Percentiles rank a stretch among this genome's conserved stretches.
phyloP scores from a whole-genome alignment of 2,113 vertebrate species.

The Talpa occidentalis region DNA sequence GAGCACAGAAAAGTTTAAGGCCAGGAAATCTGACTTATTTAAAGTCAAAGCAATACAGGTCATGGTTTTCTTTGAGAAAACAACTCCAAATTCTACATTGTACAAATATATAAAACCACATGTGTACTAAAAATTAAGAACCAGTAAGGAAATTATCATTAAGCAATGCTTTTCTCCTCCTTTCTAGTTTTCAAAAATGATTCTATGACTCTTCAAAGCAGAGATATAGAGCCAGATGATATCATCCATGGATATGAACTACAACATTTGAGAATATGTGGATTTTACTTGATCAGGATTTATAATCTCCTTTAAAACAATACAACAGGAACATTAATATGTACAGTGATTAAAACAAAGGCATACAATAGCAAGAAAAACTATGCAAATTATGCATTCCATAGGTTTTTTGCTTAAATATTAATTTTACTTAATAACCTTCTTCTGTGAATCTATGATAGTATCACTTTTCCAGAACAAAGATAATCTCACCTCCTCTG shows the following conservation, averaged over 20 bases:
- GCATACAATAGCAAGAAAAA: neutral
- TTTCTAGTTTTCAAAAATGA: conserved; percentile 51
- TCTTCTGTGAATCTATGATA: neutral
- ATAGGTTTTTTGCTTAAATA: conserved; percentile 65
- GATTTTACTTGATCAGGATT: neutral
- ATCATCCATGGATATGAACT: neutral
- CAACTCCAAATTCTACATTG: neutral
- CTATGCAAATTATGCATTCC: neutral
- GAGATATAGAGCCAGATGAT: conserved; percentile 1
- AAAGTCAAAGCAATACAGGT: neutral
- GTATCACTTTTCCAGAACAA: neutral
- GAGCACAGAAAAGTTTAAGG: neutral
- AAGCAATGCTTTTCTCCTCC: neutral
- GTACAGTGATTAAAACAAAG: neutral
- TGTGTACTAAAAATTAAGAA: neutral
- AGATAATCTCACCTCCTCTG: neutral
- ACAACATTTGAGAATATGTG: neutral
- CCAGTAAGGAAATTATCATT: conserved; percentile 34
- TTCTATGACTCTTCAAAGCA: neutral
- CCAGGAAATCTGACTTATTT: neutral
- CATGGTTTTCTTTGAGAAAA: neutral
- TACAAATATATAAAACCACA: neutral
- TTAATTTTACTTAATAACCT: conserved; percentile 52
- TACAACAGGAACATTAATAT: neutral
- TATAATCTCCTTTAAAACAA: neutral